These are phyloP conservation scores for Monoplex corrugatus DNA, from an alignment of 2,888 invertebrate species.

Conservation along the genomic window DNA sequence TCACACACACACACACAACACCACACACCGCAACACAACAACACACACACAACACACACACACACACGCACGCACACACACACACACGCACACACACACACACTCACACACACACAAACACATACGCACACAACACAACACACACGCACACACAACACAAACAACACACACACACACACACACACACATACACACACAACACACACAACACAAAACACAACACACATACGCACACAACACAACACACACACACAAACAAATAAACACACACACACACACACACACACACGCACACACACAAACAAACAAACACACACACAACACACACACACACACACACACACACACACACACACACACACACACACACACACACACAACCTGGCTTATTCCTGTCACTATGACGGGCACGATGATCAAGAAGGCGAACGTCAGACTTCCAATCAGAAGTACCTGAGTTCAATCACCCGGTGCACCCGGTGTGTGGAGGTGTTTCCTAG, in stretches of 20 bases:
- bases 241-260: neutral
- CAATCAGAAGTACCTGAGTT: too few relatives aligned
- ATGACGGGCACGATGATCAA: too few relatives aligned
- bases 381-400: too few relatives aligned
- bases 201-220: neutral
- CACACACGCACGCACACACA: neutral
- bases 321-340: neutral
- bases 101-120: neutral
- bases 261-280: constrained; percentile 9
- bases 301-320: neutral
- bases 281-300: neutral
- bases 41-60: neutral
- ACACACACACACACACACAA: neutral
- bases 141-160: neutral
- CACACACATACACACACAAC: neutral
- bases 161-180: neutral
- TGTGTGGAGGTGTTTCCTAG: too few relatives aligned
- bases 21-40: neutral
- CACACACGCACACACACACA: constrained; percentile 22
- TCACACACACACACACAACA: neutral
- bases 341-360: neutral
- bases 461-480: too few relatives aligned
- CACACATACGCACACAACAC: neutral
- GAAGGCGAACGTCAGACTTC: too few relatives aligned
- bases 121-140: too few relatives aligned